A percentile compares a stretch with the other conserved stretches of the same genome.
Evolutionary conservation across 2,888 invertebrate genomes (phyloP).

Genomic region (Pachydiplax longipennis): DNA sequence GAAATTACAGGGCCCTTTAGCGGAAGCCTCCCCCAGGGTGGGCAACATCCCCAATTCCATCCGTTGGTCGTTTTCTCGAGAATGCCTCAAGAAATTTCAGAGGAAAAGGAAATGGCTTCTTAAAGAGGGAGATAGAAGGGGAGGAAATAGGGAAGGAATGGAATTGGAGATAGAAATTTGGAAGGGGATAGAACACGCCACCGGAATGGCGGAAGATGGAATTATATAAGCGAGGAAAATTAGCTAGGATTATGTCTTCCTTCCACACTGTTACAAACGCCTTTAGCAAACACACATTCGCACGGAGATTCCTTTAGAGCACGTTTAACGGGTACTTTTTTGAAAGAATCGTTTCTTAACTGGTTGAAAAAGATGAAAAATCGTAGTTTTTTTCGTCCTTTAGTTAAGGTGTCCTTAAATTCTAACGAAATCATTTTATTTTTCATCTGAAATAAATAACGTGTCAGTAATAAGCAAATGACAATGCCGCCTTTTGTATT

Average conservation of each 20-base stretch:
- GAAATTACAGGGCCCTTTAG: slow-evolving; percentile 30
- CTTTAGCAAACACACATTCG: too few species aligned
- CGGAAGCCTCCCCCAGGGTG: slow-evolving; percentile 22
- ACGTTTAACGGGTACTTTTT: too few species aligned
- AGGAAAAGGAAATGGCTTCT: slow-evolving; percentile 33
- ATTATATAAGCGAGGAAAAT: neutral
- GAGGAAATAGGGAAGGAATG: neutral
- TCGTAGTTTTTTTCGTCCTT: too few species aligned
- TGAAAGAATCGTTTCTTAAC: too few species aligned
- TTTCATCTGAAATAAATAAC: too few species aligned
- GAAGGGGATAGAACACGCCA: neutral
- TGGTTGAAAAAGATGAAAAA: too few species aligned
- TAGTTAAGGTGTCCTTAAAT: too few species aligned
- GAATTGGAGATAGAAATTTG: neutral
- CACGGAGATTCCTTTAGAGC: too few species aligned
- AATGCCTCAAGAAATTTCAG: neutral
- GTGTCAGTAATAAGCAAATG: too few species aligned
- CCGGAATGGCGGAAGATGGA: neutral
- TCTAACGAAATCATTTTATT: too few species aligned
- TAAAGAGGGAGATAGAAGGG: neutral
- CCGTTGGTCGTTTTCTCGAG: neutral
- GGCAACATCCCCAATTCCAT: slow-evolving; percentile 32
- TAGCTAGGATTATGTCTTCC: slow-evolving; percentile 9
- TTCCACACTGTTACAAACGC: neutral
- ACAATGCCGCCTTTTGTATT: too few species aligned